Conservation (phyloP, 2,113 vertebrate species). For the Numenius arquata region DNA sequence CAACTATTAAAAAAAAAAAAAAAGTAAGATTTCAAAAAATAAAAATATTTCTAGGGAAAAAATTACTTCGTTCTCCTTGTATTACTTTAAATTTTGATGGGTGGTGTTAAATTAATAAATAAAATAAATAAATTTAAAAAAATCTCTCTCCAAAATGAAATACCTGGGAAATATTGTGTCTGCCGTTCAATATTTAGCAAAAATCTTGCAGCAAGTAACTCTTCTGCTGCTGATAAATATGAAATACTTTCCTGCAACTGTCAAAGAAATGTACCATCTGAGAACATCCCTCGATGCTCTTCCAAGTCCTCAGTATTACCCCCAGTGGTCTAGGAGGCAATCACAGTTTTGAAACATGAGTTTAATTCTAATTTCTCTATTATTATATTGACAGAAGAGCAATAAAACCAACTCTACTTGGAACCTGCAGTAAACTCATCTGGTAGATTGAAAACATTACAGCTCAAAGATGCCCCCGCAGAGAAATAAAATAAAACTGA, state of each 20-base stretch:
- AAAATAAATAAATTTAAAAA: neutral
- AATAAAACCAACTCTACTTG: slow-evolving; percentile 8
- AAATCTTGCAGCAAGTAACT: neutral
- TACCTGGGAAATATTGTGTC: neutral
- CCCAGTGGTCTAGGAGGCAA: neutral
- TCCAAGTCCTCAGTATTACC: neutral
- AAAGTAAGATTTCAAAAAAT: neutral
- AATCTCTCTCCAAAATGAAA: neutral
- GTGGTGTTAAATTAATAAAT: neutral
- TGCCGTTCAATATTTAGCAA: neutral
- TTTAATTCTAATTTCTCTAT: slow-evolving; percentile 36
- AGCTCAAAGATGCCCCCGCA: neutral
- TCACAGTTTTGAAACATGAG: slow-evolving; percentile 5
- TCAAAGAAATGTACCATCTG: neutral
- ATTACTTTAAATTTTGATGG: neutral
- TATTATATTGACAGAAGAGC: slow-evolving; percentile 19
- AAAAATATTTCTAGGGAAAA: neutral
- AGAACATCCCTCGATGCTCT: neutral
- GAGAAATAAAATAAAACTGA: slow-evolving; percentile 1
- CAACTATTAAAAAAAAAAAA: neutral
- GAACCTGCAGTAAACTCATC: neutral
- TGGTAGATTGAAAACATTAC: neutral
- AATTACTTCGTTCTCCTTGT: neutral
- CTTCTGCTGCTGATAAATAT: neutral
- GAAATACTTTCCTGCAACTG: neutral